Evolutionary conservation across 2,888 invertebrate species (phyloP).

Genomic region (Vannuccia rotundouncinata): DNA sequence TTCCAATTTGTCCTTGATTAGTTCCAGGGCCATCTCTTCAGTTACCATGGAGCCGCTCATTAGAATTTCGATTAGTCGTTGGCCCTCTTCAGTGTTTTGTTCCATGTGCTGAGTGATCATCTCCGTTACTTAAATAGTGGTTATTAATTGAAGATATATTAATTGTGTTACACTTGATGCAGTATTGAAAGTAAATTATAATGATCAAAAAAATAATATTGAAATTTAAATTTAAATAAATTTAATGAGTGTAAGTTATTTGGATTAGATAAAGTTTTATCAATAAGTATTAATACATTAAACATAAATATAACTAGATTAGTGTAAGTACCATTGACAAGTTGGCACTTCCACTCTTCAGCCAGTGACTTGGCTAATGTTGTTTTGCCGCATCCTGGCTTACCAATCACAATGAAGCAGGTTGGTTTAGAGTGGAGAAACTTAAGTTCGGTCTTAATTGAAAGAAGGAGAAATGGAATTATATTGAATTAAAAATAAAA

Average conservation of each 20-base stretch:
- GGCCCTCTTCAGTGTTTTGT: conserved; percentile 51
- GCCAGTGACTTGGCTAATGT: conserved; percentile 51
- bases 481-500: background rate
- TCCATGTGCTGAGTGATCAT: conserved; percentile 51
- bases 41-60: conserved; percentile 52
- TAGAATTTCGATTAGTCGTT: conserved; percentile 49
- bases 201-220: too few species aligned
- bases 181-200: too few species aligned
- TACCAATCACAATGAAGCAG: conserved; percentile 55
- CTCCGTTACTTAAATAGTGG: conserved; percentile 50
- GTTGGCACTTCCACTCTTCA: conserved; percentile 54
- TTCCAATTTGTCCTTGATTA: conserved; percentile 53
- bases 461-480: background rate
- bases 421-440: conserved; percentile 54
- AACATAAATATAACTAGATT: too few species aligned
- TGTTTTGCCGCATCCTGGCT: conserved; percentile 55
- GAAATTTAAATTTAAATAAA: too few species aligned
- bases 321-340: conserved; percentile 51
- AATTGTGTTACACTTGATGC: too few species aligned
- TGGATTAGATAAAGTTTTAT: too few species aligned
- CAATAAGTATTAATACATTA: too few species aligned
- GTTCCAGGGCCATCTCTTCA: conserved; percentile 50
- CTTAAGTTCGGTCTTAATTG: conserved; percentile 52
- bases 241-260: too few species aligned
- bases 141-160: conserved; percentile 10